Evolutionary conservation across 2,113 vertebrate species (phyloP).

Genomic region (Cryptomyrus ogoouensis): DNA sequence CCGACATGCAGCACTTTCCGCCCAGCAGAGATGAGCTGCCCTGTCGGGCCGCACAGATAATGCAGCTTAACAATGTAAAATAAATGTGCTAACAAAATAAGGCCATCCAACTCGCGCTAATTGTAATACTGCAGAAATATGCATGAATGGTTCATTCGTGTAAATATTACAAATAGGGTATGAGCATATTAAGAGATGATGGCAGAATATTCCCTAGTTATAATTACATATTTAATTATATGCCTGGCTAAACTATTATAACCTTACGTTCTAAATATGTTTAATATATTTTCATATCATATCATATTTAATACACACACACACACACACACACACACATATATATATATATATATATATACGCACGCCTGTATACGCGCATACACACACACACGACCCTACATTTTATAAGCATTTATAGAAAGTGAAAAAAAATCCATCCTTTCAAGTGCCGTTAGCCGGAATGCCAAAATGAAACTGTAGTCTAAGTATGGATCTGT

Average conservation of each 20-base stretch:
- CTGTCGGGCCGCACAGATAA: slow-evolving; percentile 26
- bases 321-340: neutral
- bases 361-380: fast-evolving
- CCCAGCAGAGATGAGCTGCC: slow-evolving; percentile 6
- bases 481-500: slow-evolving; percentile 41
- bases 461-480: slow-evolving; percentile 27
- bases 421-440: neutral
- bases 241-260: neutral
- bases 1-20: slow-evolving; percentile 5
- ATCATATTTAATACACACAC: neutral
- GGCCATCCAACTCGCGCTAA: slow-evolving; percentile 17
- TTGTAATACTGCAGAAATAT: neutral
- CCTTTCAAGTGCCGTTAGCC: neutral
- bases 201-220: neutral
- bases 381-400: neutral
- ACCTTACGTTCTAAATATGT: neutral
- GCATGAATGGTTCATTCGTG: slow-evolving; percentile 20
- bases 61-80: neutral
- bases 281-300: neutral
- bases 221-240: neutral
- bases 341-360: neutral
- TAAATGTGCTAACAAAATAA: neutral
- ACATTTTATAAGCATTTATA: neutral
- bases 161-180: slow-evolving; percentile 43
- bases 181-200: slow-evolving; percentile 30